Conservation (phyloP, 2,888 invertebrate species). For the Taphrorychus bicolor region DNA sequence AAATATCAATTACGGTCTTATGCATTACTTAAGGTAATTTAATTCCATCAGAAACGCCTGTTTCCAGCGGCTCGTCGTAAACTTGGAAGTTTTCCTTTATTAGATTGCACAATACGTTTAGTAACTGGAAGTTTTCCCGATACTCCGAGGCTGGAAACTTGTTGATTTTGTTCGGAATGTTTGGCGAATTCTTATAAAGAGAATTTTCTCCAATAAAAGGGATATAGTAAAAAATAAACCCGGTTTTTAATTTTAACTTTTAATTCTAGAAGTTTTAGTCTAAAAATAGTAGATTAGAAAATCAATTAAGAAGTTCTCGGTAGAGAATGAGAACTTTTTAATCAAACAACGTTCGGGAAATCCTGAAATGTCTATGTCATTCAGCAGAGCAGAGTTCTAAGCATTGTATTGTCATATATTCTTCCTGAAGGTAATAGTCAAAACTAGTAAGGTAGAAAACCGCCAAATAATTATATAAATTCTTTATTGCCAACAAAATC, state of each 20-base stretch:
- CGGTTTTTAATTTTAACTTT: neutral
- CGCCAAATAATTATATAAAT: too few relatives aligned
- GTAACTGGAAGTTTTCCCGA: constrained; percentile 29
- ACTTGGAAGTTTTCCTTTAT: constrained; percentile 30
- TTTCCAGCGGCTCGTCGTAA: constrained; percentile 20
- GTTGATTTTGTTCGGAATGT: constrained; percentile 30
- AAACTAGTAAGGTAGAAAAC: too few relatives aligned
- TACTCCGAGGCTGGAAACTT: constrained; percentile 16
- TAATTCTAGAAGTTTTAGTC: too few relatives aligned
- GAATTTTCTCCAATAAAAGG: constrained; percentile 11
- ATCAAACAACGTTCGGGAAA: too few relatives aligned
- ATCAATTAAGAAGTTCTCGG: too few relatives aligned
- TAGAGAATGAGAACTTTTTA: too few relatives aligned
- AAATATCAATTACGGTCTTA: constrained; percentile 13
- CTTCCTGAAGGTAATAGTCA: too few relatives aligned
- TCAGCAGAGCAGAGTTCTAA: too few relatives aligned
- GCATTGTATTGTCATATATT: too few relatives aligned
- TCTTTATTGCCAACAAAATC: too few relatives aligned
- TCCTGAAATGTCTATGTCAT: too few relatives aligned
- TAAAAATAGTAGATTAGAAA: neutral
- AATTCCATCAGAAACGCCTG: constrained; percentile 30
- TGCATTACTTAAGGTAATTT: constrained; percentile 16
- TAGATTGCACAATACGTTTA: constrained; percentile 36
- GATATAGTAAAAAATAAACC: neutral
- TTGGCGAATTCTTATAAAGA: constrained; percentile 13